Evolutionary conservation across 2,888 invertebrate genomes (phyloP), one percentile per base, ranked within the genome.

Genomic region (Junonia oenone): DNA sequence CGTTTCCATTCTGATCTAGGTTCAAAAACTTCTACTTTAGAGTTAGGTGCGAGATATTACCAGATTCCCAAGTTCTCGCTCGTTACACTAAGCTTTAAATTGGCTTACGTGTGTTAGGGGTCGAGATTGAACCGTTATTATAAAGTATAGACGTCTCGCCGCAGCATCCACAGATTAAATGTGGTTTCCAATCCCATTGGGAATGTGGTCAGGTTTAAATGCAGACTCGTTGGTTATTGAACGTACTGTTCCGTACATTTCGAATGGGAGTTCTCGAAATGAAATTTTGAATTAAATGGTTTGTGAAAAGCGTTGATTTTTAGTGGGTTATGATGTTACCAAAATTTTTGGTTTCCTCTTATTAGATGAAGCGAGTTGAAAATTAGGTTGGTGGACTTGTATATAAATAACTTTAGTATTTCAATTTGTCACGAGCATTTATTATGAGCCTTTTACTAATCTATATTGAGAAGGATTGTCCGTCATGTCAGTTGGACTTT

Each of bases 121-220:
- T 37, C 48, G 43, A 43, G 43, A 43, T 43, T 43, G 43, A 43
- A 43, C 22, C 43, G 43, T 43, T 43, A 26, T 43, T 43, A 43
- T 37, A 45, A 14, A 52, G 45, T 52, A 45, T 52, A 27, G 52
- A 52, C 37, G 17, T 35, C 37, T 26, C 43, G 26, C 43, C 6
- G 43, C 13, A 19, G 26, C 26, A 29, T 47, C 47, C 48, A 54
- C 53, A 13, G 53, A 47, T 54, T 54, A 47, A 54, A 54, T 48
- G 53, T 48, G 47, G 53, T 47, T 54, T 54, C 31, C 53, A 33
- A 40, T 54, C 26, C 40, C 27, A 54, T 48, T 47, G 47, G 22
- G 40, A 40, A 15, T 48, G 53, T 31, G 53, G 53, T 54, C 31
- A 31, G 40, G 15, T 48, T 54, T 54, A 48, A 54, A 47, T 40